A percentile compares a stretch with the other conserved stretches of the same genome.
These are phyloP conservation scores for Hyperopisus bebe DNA, from an alignment of 2,113 vertebrate genomes.

Conservation along the genomic window DNA sequence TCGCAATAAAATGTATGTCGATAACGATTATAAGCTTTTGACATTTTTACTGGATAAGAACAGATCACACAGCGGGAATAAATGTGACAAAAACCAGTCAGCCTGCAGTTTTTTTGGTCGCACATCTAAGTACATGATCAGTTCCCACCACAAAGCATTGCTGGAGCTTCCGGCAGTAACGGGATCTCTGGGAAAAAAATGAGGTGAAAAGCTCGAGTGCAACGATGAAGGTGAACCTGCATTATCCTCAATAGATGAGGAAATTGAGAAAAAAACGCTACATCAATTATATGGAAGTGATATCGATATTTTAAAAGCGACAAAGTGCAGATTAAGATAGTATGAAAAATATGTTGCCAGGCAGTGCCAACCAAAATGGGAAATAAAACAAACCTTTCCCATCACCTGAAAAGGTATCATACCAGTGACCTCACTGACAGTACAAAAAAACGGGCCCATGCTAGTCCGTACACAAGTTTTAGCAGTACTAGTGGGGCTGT, in stretches of 20 bases:
- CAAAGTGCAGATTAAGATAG: neutral
- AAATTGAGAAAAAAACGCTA: neutral
- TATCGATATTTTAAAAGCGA: neutral
- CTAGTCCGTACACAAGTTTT: neutral
- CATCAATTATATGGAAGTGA: neutral
- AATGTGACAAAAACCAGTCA: too few relatives aligned
- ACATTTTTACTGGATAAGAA: too few relatives aligned
- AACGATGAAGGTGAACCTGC: neutral
- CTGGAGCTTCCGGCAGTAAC: too few relatives aligned
- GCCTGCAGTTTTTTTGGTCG: too few relatives aligned
- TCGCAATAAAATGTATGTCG: too few relatives aligned
- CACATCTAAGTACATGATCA: too few relatives aligned
- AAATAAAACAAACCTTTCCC: neutral
- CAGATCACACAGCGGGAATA: too few relatives aligned
- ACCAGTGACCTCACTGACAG: neutral
- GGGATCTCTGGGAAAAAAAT: too few relatives aligned
- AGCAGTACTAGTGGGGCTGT: neutral
- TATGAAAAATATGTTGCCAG: neutral
- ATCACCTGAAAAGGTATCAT: neutral
- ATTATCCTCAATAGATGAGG: neutral
- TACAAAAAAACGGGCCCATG: neutral
- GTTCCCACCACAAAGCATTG: too few relatives aligned
- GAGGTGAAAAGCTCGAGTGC: neutral
- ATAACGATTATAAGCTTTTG: too few relatives aligned
- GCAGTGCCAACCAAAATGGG: neutral